Base-by-base conservation (phyloP, 2,797 vertebrate species). In the Melanotaenia parkinsoni region DNA sequence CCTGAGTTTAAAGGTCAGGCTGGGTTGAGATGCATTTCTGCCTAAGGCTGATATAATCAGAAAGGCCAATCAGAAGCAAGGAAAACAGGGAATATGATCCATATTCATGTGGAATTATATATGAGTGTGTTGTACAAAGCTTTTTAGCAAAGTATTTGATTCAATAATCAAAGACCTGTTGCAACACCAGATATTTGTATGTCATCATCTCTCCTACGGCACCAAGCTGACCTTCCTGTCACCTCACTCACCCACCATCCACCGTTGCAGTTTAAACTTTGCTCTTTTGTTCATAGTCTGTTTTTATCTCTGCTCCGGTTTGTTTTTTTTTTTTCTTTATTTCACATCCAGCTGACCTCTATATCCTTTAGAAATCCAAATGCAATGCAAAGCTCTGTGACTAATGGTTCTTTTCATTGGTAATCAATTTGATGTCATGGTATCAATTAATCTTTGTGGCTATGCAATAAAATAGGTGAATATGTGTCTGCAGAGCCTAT, bases 141-240 rank as follows among this genome's bases (percentile, higher is more conserved):
- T 69, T 58, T 22, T 24, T 4, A 53, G 45, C 33, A 2, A 43
- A 51, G 43, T 61, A 26, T 76, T 79, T 81, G 60, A 87, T 80
- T 84, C 33, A 69, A 9, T 80, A 67, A 77, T 80, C 58, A 67
- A 74, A 51, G 30, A 80, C 72, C 58, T 68, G 74, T 79, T 74
- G 74, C 58, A 40, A 74, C 37, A 77, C 22, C 68, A 58, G 50
- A 72, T 57, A 12, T 71, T 58, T 22, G 37, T 54, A 24, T 58
- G 26, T 77, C 38, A 28, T 75, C 66, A 54, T 59, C 5, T 1
- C 40, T 67, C 24, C 53, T 28, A 16, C 59, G 54, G 45, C 22
- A 43, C 32, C 40, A n/a, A 32, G 40, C 24, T 60, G 22, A 63
- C 63, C 77, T 40, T 22, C 14, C 26, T 35, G 3, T 50, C 28